phyloP scores from a whole-genome alignment of 2,113 vertebrate species.

The Beaufortia kweichowensis region DNA sequence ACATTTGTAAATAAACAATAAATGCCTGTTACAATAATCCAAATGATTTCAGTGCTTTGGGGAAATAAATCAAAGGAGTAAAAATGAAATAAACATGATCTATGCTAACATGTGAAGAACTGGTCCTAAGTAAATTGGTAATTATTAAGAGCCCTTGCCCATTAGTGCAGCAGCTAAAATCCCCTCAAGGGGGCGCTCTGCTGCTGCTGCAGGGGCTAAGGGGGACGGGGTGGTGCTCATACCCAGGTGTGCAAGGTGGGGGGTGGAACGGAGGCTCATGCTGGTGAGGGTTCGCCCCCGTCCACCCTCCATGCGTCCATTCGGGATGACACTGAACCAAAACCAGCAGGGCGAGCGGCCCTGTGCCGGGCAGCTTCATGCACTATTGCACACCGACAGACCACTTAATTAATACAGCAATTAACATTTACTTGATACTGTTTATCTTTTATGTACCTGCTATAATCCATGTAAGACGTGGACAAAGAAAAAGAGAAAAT shows the following conservation, averaged over 20 bases:
- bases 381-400: slow-evolving; percentile 64
- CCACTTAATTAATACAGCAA: neutral
- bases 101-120: slow-evolving; percentile 25
- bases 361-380: slow-evolving; percentile 75
- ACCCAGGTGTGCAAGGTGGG: slow-evolving; percentile 78
- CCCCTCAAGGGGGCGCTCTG: slow-evolving; percentile 28
- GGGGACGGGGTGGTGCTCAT: slow-evolving; percentile 77
- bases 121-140: neutral
- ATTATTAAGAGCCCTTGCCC: slow-evolving; percentile 37
- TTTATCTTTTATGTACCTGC: neutral
- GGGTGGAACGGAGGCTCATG: slow-evolving; percentile 77
- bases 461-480: slow-evolving; percentile 20
- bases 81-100: slow-evolving; percentile 1
- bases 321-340: slow-evolving; percentile 73
- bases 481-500: slow-evolving; percentile 35
- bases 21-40: neutral
- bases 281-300: slow-evolving; percentile 76
- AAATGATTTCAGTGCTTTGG: slow-evolving; percentile 2
- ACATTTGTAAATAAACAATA: neutral
- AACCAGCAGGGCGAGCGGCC: slow-evolving; percentile 60
- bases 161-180: slow-evolving; percentile 51
- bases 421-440: slow-evolving; percentile 16
- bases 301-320: slow-evolving; percentile 70
- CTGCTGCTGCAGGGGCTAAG: slow-evolving; percentile 51
- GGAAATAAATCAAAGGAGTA: neutral